Conservation (phyloP, 2,113 vertebrate genomes). For the Prolemur simus region DNA sequence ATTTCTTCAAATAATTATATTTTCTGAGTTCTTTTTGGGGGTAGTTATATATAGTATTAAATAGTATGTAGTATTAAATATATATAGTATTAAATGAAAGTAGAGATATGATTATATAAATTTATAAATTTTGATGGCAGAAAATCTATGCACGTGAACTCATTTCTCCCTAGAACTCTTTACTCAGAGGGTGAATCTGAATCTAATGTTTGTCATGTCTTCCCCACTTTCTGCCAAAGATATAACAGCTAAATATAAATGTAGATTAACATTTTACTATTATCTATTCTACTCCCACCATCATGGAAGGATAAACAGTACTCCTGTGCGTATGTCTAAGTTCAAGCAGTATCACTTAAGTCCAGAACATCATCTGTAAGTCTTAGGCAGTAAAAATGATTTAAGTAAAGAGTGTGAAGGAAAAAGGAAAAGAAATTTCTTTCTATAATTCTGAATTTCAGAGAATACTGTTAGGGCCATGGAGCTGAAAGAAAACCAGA, state of each 20-base stretch:
- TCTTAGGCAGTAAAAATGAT: background rate
- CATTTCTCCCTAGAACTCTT: background rate
- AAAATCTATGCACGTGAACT: background rate
- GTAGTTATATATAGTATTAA: background rate
- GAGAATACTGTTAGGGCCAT: background rate
- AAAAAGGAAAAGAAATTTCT: background rate
- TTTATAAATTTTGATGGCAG: background rate
- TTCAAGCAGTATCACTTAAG: background rate
- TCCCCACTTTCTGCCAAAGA: background rate
- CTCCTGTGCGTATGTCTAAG: background rate
- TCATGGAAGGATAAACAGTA: background rate
- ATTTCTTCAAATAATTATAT: slow-evolving; percentile 36
- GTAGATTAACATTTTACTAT: background rate
- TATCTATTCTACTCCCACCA: background rate
- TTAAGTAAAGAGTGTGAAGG: background rate
- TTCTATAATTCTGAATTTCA: background rate
- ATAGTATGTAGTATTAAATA: background rate
- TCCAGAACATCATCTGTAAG: background rate
- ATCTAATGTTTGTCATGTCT: background rate
- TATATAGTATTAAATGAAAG: background rate
- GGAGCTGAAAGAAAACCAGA: background rate
- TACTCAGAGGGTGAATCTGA: background rate
- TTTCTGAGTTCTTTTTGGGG: background rate
- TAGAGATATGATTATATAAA: background rate
- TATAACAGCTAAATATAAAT: background rate